A percentile compares a stretch with the other conserved stretches of the same genome.
Evolutionary conservation across 2,113 vertebrate species (phyloP).

Genomic region (Acrocephalus kingi): DNA sequence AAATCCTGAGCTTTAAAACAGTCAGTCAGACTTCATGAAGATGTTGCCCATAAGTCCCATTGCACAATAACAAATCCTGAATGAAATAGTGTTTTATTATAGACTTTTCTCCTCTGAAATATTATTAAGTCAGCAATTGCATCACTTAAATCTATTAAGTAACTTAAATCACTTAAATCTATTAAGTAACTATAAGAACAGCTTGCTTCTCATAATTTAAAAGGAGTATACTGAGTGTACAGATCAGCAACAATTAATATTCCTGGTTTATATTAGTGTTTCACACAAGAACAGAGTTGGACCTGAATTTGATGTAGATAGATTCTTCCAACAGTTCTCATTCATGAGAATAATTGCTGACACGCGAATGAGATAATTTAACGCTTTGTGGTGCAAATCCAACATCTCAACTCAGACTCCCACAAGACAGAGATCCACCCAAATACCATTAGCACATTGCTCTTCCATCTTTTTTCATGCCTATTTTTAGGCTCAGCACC

Average conservation of each 20-base stretch:
- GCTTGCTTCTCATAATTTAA: background rate
- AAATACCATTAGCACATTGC: background rate
- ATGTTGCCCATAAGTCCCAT: accelerated
- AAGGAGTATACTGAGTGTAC: background rate
- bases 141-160: background rate
- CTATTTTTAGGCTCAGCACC: background rate
- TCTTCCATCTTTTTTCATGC: background rate
- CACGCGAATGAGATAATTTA: background rate
- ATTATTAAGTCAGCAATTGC: background rate
- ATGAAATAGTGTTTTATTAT: background rate
- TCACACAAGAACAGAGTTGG: background rate
- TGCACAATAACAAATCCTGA: background rate
- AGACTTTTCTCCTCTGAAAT: background rate
- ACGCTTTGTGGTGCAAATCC: background rate
- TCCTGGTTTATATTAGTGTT: background rate
- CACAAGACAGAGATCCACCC: background rate
- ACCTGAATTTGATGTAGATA: background rate
- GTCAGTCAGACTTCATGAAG: background rate
- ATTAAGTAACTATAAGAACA: background rate
- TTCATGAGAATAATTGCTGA: background rate
- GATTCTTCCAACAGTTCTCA: background rate
- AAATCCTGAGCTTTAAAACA: background rate
- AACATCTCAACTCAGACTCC: background rate
- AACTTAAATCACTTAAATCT: background rate
- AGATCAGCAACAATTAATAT: background rate